These are phyloP conservation scores for Oplegnathus fasciatus DNA, from an alignment of 2,113 vertebrate genomes.

Conservation along the genomic window DNA sequence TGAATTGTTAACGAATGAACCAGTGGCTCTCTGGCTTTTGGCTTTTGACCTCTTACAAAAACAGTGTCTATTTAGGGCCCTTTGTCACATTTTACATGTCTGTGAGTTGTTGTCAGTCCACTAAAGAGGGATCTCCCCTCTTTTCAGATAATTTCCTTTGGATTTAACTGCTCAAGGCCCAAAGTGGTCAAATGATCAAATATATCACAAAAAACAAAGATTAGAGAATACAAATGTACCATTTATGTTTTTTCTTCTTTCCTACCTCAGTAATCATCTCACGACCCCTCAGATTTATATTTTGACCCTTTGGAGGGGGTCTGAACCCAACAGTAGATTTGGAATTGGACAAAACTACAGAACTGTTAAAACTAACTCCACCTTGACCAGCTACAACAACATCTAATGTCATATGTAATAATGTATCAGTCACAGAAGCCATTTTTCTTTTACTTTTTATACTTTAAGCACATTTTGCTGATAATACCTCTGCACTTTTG, in stretches of 20 bases:
- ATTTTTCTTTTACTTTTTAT: not conserved
- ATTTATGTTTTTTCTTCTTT: not conserved
- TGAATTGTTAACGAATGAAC: not conserved
- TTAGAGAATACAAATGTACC: not conserved
- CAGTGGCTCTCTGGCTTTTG: not conserved
- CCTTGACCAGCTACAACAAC: not conserved
- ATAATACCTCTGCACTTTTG: not conserved
- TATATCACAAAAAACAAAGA: not conserved
- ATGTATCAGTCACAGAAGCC: not conserved
- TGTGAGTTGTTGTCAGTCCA: not conserved
- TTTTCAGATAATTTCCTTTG: not conserved
- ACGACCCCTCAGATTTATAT: not conserved
- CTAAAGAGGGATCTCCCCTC: not conserved
- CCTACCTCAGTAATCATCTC: not conserved
- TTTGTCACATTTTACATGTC: slow-evolving; percentile 9
- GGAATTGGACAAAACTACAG: not conserved
- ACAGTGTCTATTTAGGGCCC: not conserved
- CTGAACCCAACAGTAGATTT: not conserved
- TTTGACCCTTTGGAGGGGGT: not conserved
- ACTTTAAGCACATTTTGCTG: not conserved
- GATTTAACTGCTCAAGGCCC: not conserved
- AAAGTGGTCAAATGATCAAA: not conserved
- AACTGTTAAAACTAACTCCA: not conserved
- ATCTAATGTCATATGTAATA: no score
- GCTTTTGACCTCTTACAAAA: slow-evolving; percentile 17